Evolutionary conservation across 2,888 invertebrate species (phyloP).

Genomic region (Ochropleura plecta): DNA sequence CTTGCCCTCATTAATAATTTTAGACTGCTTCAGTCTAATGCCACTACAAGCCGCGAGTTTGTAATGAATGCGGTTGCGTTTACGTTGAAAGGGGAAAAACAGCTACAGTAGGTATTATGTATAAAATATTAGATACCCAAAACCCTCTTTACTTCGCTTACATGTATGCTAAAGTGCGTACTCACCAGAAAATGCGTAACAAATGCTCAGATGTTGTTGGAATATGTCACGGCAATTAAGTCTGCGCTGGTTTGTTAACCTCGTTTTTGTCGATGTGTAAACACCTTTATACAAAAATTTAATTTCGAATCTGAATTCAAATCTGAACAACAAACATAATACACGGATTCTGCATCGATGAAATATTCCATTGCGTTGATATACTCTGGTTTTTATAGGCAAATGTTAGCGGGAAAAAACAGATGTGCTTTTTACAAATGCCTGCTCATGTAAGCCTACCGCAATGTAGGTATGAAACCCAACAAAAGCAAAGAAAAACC

Average conservation of each 20-base stretch:
- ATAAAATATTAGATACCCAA: slow-evolving; percentile 47
- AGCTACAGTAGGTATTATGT: slow-evolving; percentile 28
- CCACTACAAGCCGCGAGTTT: slow-evolving; percentile 5
- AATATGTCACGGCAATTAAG: slow-evolving; percentile 11
- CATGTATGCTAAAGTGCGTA: slow-evolving; percentile 24
- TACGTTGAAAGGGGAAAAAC: slow-evolving; percentile 14
- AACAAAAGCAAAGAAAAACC: not conserved
- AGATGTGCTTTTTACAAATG: not conserved
- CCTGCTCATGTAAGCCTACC: not conserved
- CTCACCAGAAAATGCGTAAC: slow-evolving; percentile 15
- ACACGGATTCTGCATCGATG: not conserved
- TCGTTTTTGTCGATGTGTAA: slow-evolving; percentile 11
- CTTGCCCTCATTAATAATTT: slow-evolving; percentile 22
- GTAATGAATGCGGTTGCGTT: slow-evolving; percentile 28
- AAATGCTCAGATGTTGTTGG: not conserved
- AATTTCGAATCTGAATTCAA: slow-evolving; percentile 16
- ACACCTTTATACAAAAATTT: slow-evolving; percentile 4
- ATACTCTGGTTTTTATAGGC: not conserved
- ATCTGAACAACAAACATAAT: slow-evolving; percentile 6
- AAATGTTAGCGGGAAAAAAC: not conserved
- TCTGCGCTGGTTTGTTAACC: not conserved
- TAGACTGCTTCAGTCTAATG: slow-evolving; percentile 8
- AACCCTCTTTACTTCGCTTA: slow-evolving; percentile 26
- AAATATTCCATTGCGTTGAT: not conserved
- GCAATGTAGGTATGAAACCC: not conserved